Evolutionary conservation across 37 sponge, comb jelly and placozoan genomes (phyloP), one percentile per base, ranked within the genome.

Genomic region (Chondrosia reniformis): DNA sequence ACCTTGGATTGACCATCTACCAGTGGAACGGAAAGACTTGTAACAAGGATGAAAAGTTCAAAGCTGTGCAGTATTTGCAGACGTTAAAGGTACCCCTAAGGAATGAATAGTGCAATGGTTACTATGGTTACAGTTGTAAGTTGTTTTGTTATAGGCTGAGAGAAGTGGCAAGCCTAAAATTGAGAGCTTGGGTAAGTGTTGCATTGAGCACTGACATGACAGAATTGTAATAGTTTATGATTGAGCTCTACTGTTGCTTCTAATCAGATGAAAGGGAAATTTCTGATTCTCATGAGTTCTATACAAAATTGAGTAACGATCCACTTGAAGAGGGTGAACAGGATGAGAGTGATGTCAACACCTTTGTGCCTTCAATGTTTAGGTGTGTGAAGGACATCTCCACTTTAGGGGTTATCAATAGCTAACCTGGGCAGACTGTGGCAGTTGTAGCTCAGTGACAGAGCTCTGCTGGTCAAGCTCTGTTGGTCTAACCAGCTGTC

Each of bases 1-100:
- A 98, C 63, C 65, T 88, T 46, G 99, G 98, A 0, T 80, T 92
- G 41, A 88, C 67, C 41, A 78, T 97, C 39, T 94, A 79, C 84
- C 96, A 89, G 89, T 98, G 93, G 91, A 89, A 92, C 61, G 99
- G 99, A 9, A 87, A 84, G 56, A 92, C 89, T 0, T 85, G 89
- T 77, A 98, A 98, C 81, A 98, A 98, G 81, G 96, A 98, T 76
- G 99, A 98, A 85, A 89, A 88, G 76, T 86, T 92, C 84, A 98
- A 90, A 76, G 99, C 91, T 34, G 81, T 88, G 7, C 99, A 98
- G 74, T 92, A 77, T 74, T 55, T 90, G 0, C 90, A 91, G 49
- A 80, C 80, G 10, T 45, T 98, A 54, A 94, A 94, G 89, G 91
- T 87, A 22, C 46, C 38, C 25, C 27, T 42, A n/a, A n/a, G n/a